These are phyloP conservation scores for Fissipunctia ypsillon DNA, from an alignment of 2,888 invertebrate genomes.

Conservation along the genomic window DNA sequence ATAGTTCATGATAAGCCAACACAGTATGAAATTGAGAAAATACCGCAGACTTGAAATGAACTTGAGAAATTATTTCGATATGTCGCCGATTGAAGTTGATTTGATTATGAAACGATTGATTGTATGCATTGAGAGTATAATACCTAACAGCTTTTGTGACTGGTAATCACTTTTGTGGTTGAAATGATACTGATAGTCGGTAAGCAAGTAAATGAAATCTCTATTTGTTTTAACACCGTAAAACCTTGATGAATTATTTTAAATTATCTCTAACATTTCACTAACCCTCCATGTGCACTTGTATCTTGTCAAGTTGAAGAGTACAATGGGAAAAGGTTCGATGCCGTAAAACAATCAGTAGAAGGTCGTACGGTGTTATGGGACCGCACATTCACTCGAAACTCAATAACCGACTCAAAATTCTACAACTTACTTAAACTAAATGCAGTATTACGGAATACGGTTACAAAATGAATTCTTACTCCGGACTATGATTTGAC, in stretches of 20 bases:
- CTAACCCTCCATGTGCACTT: too few relatives aligned
- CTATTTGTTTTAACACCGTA: neutral
- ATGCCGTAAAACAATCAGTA: too few relatives aligned
- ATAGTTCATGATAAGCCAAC: constrained; percentile 68
- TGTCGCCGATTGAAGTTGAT: constrained; percentile 34
- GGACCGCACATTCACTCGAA: too few relatives aligned
- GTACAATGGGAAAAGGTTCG: too few relatives aligned
- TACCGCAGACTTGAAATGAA: constrained; percentile 61
- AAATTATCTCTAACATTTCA: too few relatives aligned
- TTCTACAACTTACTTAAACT: too few relatives aligned
- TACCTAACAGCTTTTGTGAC: neutral
- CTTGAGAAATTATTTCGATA: constrained; percentile 54
- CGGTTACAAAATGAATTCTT: too few relatives aligned
- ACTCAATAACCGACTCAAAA: too few relatives aligned
- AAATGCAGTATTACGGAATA: too few relatives aligned
- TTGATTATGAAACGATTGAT: constrained; percentile 43
- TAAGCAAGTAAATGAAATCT: neutral
- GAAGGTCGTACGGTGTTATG: too few relatives aligned
- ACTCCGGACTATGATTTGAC: too few relatives aligned
- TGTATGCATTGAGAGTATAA: constrained; percentile 15
- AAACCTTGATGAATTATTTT: neutral
- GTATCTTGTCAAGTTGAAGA: too few relatives aligned
- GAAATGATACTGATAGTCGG: neutral
- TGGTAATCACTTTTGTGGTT: constrained; percentile 1
- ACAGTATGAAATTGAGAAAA: constrained; percentile 75